Percentiles rank a stretch among this genome's conserved stretches.
phyloP scores from a whole-genome alignment of 2,113 vertebrate genomes.

The Pundamilia nyererei region DNA sequence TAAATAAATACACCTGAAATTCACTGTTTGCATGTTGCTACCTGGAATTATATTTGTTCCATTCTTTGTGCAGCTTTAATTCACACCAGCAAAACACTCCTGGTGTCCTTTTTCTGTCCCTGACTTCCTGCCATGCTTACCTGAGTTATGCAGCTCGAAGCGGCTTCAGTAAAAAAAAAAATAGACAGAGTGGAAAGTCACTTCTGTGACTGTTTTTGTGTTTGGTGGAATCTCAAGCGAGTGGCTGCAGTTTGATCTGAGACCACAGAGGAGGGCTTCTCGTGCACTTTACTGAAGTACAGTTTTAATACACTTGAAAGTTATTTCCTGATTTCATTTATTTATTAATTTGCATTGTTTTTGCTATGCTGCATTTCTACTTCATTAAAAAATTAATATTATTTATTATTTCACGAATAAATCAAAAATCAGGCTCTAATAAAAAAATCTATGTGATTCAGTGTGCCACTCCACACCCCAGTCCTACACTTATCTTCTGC shows the following conservation, averaged over 20 bases:
- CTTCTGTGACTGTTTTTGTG: neutral
- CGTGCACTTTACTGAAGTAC: neutral
- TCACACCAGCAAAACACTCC: neutral
- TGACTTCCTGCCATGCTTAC: neutral
- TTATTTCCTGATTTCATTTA: neutral
- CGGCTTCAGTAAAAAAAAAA: neutral
- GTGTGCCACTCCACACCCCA: neutral
- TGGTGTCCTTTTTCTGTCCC: neutral
- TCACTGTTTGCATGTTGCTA: neutral
- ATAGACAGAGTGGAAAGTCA: neutral
- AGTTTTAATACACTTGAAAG: neutral
- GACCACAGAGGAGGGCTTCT: neutral
- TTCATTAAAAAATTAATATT: accelerated
- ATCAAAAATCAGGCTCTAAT: neutral
- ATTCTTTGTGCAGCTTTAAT: neutral
- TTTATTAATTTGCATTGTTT: neutral
- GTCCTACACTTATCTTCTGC: neutral
- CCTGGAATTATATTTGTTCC: neutral
- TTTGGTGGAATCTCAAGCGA: neutral
- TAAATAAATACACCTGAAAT: neutral
- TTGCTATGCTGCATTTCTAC: neutral
- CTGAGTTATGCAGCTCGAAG: neutral
- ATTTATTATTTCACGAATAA: neutral
- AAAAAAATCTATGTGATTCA: neutral
- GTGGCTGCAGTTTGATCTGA: neutral